Conservation (phyloP, 2,888 invertebrate genomes). For the Poecilobothrus nobilitatus region DNA sequence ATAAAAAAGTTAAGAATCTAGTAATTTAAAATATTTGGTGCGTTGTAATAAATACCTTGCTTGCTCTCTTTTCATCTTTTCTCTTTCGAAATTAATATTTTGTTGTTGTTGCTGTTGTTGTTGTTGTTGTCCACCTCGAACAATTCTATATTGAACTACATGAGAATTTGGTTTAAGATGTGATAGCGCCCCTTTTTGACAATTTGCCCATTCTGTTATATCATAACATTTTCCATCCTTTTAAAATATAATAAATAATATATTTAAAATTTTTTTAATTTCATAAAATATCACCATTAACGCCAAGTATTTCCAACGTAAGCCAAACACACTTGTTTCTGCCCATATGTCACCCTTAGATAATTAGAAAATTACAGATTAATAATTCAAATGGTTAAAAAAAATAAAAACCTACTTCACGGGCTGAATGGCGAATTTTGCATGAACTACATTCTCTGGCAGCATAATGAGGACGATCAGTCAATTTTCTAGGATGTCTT, state of each 20-base stretch:
- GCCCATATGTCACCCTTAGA: constrained; percentile 90
- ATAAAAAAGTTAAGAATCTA: neutral
- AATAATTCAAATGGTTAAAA: neutral
- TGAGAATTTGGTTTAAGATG: constrained; percentile 87
- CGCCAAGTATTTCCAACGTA: constrained; percentile 90
- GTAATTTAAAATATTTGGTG: neutral
- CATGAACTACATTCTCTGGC: constrained; percentile 85
- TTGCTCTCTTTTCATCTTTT: constrained; percentile 27
- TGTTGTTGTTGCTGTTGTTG: constrained; percentile 36
- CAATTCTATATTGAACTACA: constrained; percentile 62
- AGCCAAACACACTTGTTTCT: constrained; percentile 79
- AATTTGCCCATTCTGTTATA: constrained; percentile 95
- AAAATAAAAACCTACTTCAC: constrained; percentile 54
- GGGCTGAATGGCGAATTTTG: constrained; percentile 80
- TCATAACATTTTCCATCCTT: constrained; percentile 84
- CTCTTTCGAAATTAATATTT: constrained; percentile 28
- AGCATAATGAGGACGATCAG: constrained; percentile 82
- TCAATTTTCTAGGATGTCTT: constrained; percentile 77
- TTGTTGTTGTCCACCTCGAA: constrained; percentile 42
- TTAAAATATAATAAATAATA: neutral
- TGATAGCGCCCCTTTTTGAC: constrained; percentile 54
- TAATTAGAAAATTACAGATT: neutral
- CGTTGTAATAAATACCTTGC: constrained; percentile 27
- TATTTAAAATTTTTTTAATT: neutral
- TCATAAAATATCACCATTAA: constrained; percentile 54